phyloP scores from a whole-genome alignment of 2,113 vertebrate species.

The Salvator merianae region DNA sequence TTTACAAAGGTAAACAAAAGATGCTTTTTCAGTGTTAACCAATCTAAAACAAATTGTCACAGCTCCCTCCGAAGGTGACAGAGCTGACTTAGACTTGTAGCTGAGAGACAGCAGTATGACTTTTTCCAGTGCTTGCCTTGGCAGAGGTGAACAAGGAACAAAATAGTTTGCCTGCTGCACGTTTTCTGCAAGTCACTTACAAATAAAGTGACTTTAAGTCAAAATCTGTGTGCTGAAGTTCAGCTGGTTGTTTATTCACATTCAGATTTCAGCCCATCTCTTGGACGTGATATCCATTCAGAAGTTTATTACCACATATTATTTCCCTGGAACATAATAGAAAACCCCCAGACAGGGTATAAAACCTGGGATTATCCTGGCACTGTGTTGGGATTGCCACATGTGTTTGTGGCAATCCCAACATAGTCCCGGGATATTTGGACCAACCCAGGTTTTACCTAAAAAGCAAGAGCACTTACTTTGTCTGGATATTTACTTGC shows the following conservation, averaged over 20 bases:
- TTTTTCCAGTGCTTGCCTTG: constrained; percentile 53
- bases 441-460: no score
- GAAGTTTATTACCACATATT: not conserved
- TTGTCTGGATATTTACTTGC: no score
- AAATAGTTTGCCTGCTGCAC: constrained; percentile 61
- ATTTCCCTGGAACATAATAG: constrained; percentile 19
- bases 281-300: constrained; percentile 56
- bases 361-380: no score
- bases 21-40: constrained; percentile 28
- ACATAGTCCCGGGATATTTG: no score
- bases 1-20: constrained; percentile 57
- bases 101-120: constrained; percentile 27
- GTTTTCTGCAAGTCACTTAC: constrained; percentile 59
- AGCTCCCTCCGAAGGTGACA: constrained; percentile 53
- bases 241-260: constrained; percentile 63
- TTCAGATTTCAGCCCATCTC: constrained; percentile 53
- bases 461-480: no score
- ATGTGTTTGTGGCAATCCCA: no score
- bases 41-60: constrained; percentile 56
- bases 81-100: constrained; percentile 50
- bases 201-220: constrained; percentile 64
- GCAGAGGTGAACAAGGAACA: constrained; percentile 58
- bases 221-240: constrained; percentile 59
- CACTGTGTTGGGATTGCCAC: no score
- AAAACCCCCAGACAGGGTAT: no score